Conservation (phyloP, 2,888 invertebrate genomes). For the Drosophila maculinotata region DNA sequence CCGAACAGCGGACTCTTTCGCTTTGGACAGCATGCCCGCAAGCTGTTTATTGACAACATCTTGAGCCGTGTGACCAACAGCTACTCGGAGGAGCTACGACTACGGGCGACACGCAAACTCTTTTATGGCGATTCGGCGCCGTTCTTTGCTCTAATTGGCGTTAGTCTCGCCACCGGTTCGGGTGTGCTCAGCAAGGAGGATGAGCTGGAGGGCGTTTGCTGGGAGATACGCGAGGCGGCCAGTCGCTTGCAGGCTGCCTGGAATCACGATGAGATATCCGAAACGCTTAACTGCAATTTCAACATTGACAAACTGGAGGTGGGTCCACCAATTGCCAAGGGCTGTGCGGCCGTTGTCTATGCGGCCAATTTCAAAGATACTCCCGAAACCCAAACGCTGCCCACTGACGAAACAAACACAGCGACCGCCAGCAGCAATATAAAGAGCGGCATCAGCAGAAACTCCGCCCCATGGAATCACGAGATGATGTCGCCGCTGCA, state of each 20-base stretch:
- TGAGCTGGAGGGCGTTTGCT: conserved; percentile 91
- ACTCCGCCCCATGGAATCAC: conserved; percentile 43
- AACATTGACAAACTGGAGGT: conserved; percentile 88
- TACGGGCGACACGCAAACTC: conserved; percentile 88
- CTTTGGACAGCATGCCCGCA: conserved; percentile 88
- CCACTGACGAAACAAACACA: not conserved
- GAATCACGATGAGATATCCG: conserved; percentile 81
- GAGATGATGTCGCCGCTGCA: conserved; percentile 84
- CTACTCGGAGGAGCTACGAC: conserved; percentile 88
- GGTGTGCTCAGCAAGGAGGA: conserved; percentile 91
- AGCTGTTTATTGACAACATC: conserved; percentile 89
- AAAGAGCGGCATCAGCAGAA: no score
- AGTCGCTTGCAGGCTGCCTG: conserved; percentile 82
- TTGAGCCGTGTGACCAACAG: conserved; percentile 89
- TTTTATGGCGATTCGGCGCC: conserved; percentile 90
- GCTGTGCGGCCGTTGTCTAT: conserved; percentile 93
- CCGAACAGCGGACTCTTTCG: conserved; percentile 85
- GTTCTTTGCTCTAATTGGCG: conserved; percentile 90
- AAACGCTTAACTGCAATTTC: conserved; percentile 85
- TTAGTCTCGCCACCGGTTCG: conserved; percentile 90
- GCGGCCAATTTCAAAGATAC: conserved; percentile 87
- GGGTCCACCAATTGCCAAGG: conserved; percentile 91
- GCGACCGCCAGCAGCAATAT: not conserved
- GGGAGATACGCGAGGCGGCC: conserved; percentile 89
- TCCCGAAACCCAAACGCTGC: not conserved